Evolutionary conservation across 2,888 invertebrate genomes (phyloP).

Genomic region (Camptogramma bilineatum): DNA sequence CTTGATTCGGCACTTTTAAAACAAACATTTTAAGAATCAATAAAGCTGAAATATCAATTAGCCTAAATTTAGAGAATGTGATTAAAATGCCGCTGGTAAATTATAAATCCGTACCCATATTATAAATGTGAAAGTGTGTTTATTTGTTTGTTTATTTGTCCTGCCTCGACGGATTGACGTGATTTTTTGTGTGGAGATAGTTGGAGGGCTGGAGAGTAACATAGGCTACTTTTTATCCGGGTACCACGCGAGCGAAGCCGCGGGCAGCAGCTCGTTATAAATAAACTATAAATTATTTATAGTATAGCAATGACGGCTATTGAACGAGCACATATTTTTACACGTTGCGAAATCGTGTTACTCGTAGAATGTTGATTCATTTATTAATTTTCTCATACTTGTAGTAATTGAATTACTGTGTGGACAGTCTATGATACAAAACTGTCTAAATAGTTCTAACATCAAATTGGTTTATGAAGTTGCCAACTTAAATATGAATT

Average conservation of each 20-base stretch:
- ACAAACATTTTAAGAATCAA: conserved; percentile 64
- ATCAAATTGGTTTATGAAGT: no score
- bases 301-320: conserved; percentile 33
- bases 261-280: no score
- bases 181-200: no score
- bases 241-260: no score
- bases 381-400: conserved; percentile 10
- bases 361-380: conserved; percentile 30
- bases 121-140: no score
- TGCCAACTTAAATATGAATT: no score
- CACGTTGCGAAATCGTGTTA: conserved; percentile 31
- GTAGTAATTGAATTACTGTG: conserved; percentile 6
- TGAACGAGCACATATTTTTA: conserved; percentile 34
- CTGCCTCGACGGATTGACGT: no score
- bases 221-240: no score
- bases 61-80: conserved; percentile 63
- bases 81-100: conserved; percentile 59
- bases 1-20: conserved; percentile 39
- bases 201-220: no score
- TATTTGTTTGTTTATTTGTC: no score
- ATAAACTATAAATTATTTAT: conserved; percentile 39
- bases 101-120: no score
- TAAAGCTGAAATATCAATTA: conserved; percentile 68
- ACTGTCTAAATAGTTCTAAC: not conserved
- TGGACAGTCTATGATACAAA: not conserved